A percentile compares a stretch with the other conserved stretches of the same genome.
Conservation (phyloP, 2,797 vertebrate genomes). For the Chelonia mydas region DNA sequence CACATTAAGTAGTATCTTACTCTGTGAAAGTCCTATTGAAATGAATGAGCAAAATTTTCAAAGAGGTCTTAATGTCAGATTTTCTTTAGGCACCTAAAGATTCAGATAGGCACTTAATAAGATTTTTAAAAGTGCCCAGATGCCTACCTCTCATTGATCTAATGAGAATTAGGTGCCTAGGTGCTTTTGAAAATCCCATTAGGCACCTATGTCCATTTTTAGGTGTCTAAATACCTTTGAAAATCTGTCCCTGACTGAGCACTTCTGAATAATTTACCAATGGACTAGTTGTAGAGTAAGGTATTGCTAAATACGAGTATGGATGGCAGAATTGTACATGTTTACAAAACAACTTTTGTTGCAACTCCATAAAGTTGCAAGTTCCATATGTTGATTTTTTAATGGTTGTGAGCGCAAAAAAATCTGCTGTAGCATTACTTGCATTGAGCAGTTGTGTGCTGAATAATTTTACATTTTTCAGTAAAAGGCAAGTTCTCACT, state of each 20-base stretch:
- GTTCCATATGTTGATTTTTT: background rate
- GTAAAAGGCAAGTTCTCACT: slow-evolving; percentile 17
- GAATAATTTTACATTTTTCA: slow-evolving; percentile 27
- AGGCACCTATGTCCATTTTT: background rate
- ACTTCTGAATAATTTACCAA: background rate
- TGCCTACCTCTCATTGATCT: background rate
- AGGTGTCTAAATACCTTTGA: background rate
- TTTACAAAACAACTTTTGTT: background rate
- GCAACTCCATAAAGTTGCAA: background rate
- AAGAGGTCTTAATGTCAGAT: background rate
- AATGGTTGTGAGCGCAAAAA: background rate
- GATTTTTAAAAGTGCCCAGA: background rate
- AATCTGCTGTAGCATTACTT: background rate
- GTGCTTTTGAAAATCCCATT: background rate
- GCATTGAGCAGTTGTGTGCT: background rate
- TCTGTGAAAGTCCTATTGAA: background rate
- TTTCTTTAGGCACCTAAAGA: background rate
- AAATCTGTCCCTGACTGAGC: fast-evolving
- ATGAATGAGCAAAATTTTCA: background rate
- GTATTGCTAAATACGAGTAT: fast-evolving
- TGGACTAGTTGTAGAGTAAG: background rate
- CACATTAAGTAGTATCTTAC: background rate
- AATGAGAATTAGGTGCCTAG: fast-evolving
- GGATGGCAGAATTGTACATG: background rate
- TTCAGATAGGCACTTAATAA: fast-evolving